Evolutionary conservation across 2,113 vertebrate species (phyloP).

Genomic region (Nasalis larvatus): DNA sequence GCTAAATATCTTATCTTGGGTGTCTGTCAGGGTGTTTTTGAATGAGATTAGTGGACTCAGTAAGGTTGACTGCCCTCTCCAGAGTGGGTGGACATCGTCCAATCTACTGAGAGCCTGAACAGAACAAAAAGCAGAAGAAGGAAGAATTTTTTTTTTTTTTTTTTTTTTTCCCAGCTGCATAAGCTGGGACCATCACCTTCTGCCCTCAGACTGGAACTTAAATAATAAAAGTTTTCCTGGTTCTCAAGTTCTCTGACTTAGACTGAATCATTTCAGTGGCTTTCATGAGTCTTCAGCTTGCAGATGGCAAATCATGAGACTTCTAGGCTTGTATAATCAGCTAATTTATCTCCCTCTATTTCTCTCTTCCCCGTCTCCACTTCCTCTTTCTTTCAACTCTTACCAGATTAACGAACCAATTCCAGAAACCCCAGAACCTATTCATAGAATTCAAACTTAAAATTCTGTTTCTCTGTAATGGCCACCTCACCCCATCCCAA

Average conservation of each 20-base stretch:
- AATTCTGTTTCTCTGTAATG: not conserved
- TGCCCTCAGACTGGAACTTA: not conserved
- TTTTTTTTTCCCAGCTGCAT: accelerated
- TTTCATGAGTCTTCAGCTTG: not conserved
- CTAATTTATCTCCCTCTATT: not conserved
- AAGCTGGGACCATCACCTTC: not conserved
- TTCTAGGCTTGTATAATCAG: not conserved
- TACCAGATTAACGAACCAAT: not conserved
- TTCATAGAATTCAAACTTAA: not conserved
- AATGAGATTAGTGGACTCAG: not conserved
- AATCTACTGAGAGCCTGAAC: not conserved
- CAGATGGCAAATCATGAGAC: not conserved
- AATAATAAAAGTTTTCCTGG: not conserved
- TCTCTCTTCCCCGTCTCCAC: not conserved
- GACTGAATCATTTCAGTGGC: not conserved
- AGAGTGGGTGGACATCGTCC: not conserved
- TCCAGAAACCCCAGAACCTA: not conserved
- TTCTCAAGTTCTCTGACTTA: not conserved
- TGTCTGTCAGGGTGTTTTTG: not conserved
- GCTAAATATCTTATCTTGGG: no score
- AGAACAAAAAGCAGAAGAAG: not conserved
- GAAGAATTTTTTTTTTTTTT: not conserved
- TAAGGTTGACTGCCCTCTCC: not conserved
- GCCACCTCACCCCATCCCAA: not conserved
- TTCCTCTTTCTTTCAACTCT: not conserved